A percentile compares a stretch with the other conserved stretches of the same genome.
These are phyloP conservation scores for Argyresthia goedartella DNA, from an alignment of 2,888 invertebrate genomes.

Conservation along the genomic window DNA sequence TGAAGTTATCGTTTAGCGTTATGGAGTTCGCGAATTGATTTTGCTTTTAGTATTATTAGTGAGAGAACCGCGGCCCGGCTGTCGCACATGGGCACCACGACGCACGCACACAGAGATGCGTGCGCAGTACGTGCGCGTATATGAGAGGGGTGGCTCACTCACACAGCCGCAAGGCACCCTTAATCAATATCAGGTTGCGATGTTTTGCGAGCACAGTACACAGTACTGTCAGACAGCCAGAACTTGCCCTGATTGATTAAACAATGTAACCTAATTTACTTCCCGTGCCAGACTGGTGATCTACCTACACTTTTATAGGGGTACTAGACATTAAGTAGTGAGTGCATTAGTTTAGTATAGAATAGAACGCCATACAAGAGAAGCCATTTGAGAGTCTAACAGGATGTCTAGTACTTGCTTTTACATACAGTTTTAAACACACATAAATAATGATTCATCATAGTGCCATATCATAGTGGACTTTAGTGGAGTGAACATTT, in stretches of 20 bases:
- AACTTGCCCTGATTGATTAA: slow-evolving; percentile 7
- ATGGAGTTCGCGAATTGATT: slow-evolving; percentile 15
- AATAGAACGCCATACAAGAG: too few species aligned
- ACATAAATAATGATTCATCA: too few species aligned
- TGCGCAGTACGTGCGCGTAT: slow-evolving; percentile 11
- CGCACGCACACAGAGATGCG: slow-evolving; percentile 25
- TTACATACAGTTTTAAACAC: too few species aligned
- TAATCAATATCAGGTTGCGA: slow-evolving; percentile 58
- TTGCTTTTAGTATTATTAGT: slow-evolving; percentile 20
- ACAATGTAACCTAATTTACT: not conserved
- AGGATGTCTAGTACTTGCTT: too few species aligned
- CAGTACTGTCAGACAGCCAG: slow-evolving; percentile 33
- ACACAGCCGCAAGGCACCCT: slow-evolving; percentile 43
- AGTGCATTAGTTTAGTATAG: too few species aligned
- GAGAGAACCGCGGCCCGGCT: not conserved
- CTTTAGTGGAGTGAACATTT: too few species aligned
- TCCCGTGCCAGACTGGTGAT: too few species aligned
- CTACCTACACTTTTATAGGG: too few species aligned
- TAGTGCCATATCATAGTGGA: too few species aligned
- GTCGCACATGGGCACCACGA: slow-evolving; percentile 27
- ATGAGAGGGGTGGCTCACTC: slow-evolving; percentile 24
- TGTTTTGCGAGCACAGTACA: slow-evolving; percentile 25
- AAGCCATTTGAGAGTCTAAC: too few species aligned
- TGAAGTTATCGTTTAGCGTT: slow-evolving; percentile 11
- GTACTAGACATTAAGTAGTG: too few species aligned